Conservation (phyloP, 2,113 vertebrate species). For the Solea solea region DNA sequence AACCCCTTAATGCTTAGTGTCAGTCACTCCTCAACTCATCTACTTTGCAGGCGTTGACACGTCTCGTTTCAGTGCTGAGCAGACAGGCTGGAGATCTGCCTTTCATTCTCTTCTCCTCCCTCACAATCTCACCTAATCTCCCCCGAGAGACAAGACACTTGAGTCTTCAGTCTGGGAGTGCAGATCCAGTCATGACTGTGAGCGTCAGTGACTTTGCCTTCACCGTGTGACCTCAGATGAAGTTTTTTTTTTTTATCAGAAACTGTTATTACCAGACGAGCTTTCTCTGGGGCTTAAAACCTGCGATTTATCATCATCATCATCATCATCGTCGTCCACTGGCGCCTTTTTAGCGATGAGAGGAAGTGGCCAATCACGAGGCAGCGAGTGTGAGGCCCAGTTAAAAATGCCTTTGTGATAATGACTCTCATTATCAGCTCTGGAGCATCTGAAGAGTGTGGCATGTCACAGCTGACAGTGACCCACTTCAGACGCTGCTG, state of each 20-base stretch:
- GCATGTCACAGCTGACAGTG: conserved; percentile 77
- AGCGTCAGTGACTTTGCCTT: conserved; percentile 31
- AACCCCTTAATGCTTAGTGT: conserved; percentile 72
- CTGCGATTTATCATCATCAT: conserved; percentile 37
- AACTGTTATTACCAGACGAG: background rate
- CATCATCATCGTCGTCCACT: background rate
- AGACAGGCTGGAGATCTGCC: conserved; percentile 63
- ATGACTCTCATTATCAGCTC: conserved; percentile 78
- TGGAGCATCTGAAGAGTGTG: conserved; percentile 75
- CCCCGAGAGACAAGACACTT: conserved; percentile 33
- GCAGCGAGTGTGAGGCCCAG: conserved; percentile 47
- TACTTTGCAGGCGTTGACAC: conserved; percentile 69
- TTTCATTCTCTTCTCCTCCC: conserved; percentile 41
- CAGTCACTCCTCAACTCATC: conserved; percentile 70
- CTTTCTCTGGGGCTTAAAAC: conserved; percentile 35
- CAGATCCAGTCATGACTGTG: conserved; percentile 10
- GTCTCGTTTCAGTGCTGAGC: conserved; percentile 57
- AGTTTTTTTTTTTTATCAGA: background rate
- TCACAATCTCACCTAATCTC: conserved; percentile 60
- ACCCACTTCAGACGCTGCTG: conserved; percentile 75
- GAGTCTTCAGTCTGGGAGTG: conserved; percentile 28
- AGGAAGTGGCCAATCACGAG: conserved; percentile 54
- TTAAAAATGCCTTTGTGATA: conserved; percentile 77
- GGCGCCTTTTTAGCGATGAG: conserved; percentile 49
- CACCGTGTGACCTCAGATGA: conserved; percentile 36